phyloP scores from a whole-genome alignment of 2,113 vertebrate genomes.

The Poicephalus meyeri region DNA sequence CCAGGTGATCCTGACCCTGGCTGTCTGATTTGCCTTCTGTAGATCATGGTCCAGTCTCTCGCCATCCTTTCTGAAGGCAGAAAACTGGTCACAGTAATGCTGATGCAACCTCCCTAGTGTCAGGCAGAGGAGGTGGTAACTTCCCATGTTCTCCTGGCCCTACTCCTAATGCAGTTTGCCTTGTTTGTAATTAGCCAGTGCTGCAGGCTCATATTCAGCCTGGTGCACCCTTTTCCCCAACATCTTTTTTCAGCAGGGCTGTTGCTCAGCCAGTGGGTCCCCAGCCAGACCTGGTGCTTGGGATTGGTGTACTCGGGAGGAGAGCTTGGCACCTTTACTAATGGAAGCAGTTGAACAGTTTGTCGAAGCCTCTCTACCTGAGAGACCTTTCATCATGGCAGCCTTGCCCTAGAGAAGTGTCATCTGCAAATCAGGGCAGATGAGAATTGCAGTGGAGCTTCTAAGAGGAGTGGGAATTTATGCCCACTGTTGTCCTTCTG shows the following conservation, averaged over 20 bases:
- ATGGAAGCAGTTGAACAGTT: background rate
- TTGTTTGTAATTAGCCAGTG: rapidly evolving
- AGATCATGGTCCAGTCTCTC: background rate
- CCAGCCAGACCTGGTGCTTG: background rate
- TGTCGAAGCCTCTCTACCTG: background rate
- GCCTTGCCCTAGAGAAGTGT: background rate
- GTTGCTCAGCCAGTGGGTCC: background rate
- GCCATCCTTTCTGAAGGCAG: background rate
- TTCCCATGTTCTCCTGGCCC: background rate
- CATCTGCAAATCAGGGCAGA: background rate
- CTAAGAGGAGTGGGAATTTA: background rate
- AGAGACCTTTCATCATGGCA: background rate
- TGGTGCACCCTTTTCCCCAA: background rate
- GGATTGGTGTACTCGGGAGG: background rate
- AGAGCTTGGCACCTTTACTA: background rate
- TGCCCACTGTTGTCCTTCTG: background rate
- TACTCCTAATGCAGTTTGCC: background rate
- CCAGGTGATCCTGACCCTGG: background rate
- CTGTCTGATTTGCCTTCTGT: background rate
- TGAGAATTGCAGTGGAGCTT: background rate
- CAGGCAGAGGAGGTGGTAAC: background rate
- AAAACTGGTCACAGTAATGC: background rate
- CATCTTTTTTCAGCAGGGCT: background rate
- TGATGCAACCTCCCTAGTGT: background rate
- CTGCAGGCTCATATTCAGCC: background rate